A percentile compares a stretch with the other conserved stretches of the same genome.
Evolutionary conservation across 2,888 invertebrate genomes (phyloP).

Genomic region (Scaptomyza parva): DNA sequence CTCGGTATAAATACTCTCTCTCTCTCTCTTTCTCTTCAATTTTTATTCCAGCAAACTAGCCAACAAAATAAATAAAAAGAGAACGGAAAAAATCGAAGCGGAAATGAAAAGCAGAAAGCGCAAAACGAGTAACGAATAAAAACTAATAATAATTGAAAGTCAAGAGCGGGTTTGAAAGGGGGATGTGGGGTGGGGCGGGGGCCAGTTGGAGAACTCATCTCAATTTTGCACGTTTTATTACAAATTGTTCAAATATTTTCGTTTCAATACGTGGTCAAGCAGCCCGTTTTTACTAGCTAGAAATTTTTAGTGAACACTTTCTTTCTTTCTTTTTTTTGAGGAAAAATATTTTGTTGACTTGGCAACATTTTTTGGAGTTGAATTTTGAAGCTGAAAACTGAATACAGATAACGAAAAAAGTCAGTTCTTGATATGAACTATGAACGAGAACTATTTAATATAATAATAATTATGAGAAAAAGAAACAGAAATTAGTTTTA

Average conservation of each 20-base stretch:
- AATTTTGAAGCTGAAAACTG: background rate
- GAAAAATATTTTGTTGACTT: background rate
- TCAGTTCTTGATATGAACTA: background rate
- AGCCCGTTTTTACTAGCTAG: background rate
- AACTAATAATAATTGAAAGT: background rate
- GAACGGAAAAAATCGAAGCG: background rate
- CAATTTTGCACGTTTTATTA: background rate
- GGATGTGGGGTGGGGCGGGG: background rate
- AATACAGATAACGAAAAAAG: background rate
- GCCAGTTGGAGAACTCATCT: background rate
- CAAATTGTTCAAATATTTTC: conserved; percentile 1
- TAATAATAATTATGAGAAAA: background rate
- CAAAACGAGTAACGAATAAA: conserved; percentile 5
- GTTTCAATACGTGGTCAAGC: conserved; percentile 2
- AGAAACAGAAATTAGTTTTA: background rate
- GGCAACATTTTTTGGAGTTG: background rate
- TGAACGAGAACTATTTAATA: background rate
- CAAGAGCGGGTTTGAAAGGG: background rate
- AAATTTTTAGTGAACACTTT: background rate
- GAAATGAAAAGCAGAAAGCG: background rate
- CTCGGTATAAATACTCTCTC: background rate
- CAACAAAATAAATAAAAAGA: too few relatives aligned
- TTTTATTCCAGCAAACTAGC: background rate
- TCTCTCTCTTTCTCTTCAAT: too few relatives aligned
- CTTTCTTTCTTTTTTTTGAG: background rate